Percentiles rank a stretch among this genome's conserved stretches.
phyloP scores from a whole-genome alignment of 1,140 invertebrate species.

The Teleogryllus occipitalis region DNA sequence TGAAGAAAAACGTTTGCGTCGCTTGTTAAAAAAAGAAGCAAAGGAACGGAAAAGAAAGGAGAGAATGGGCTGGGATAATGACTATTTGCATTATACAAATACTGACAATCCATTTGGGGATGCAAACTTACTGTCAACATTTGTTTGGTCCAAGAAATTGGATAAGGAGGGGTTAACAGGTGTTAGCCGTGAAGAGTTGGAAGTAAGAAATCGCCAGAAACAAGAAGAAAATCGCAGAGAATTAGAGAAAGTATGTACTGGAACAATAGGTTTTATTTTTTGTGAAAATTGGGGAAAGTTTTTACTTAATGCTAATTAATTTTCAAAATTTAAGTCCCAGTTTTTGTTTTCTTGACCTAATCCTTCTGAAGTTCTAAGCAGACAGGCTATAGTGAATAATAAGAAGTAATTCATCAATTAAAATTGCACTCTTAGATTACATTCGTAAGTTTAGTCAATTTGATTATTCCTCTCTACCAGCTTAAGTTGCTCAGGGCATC shows the following conservation, averaged over 20 bases:
- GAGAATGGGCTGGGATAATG: constrained; percentile 93
- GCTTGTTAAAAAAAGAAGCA: constrained; percentile 81
- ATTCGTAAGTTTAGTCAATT: no score
- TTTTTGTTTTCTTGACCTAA: no score
- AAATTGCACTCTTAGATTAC: no score
- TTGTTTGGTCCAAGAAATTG: constrained; percentile 95
- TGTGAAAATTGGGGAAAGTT: background rate
- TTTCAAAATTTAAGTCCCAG: no score
- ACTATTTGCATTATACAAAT: constrained; percentile 94
- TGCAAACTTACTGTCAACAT: constrained; percentile 82
- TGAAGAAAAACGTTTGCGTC: constrained; percentile 82
- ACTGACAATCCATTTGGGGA: constrained; percentile 98
- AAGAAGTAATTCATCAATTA: no score
- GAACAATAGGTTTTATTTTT: background rate
- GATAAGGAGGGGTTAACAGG: constrained; percentile 85
- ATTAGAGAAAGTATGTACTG: constrained; percentile 60
- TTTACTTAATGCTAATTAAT: no score
- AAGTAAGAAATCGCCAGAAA: constrained; percentile 74
- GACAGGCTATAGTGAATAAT: no score
- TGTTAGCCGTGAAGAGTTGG: constrained; percentile 73
- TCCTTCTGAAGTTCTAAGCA: no score
- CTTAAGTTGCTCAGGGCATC: no score
- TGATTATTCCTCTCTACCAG: no score
- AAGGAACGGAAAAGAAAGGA: constrained; percentile 84
- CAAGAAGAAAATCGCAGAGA: constrained; percentile 85